These are phyloP conservation scores for Heliothis peltigera DNA, from an alignment of 2,888 invertebrate genomes.

Conservation along the genomic window DNA sequence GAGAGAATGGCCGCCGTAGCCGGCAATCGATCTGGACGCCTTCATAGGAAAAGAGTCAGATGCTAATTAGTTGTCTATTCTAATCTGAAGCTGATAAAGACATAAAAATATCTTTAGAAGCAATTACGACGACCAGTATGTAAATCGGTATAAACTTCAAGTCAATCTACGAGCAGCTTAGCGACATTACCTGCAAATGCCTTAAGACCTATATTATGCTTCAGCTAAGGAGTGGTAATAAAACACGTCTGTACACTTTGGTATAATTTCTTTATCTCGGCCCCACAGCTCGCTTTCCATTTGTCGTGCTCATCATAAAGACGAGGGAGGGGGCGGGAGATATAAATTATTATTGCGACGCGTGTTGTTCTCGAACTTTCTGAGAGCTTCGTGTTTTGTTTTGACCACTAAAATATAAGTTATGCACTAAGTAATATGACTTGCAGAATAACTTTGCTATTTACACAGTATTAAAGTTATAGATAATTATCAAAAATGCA, in stretches of 20 bases:
- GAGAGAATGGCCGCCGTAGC: too few relatives aligned
- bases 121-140: background rate
- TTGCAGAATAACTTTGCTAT: background rate
- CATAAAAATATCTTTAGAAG: too few relatives aligned
- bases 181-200: slow-evolving; percentile 4
- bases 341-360: slow-evolving; percentile 79
- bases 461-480: background rate
- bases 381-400: slow-evolving; percentile 42
- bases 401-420: slow-evolving; percentile 41
- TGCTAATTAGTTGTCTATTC: too few relatives aligned
- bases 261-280: slow-evolving; percentile 86
- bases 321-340: slow-evolving; percentile 67
- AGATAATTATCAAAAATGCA: too few relatives aligned
- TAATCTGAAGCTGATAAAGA: too few relatives aligned
- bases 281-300: slow-evolving; percentile 79
- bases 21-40: too few relatives aligned
- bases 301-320: slow-evolving; percentile 81
- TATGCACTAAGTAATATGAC: slow-evolving; percentile 7
- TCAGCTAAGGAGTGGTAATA: slow-evolving; percentile 51
- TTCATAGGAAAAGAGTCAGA: too few relatives aligned
- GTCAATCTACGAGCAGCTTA: slow-evolving; percentile 22
- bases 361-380: slow-evolving; percentile 61
- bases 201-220: slow-evolving; percentile 39
- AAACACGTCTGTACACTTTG: slow-evolving; percentile 64
- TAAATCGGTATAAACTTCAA: slow-evolving; percentile 2